Evolutionary conservation across 2,113 vertebrate genomes (phyloP).

Genomic region (Porphyrio hochstetteri): DNA sequence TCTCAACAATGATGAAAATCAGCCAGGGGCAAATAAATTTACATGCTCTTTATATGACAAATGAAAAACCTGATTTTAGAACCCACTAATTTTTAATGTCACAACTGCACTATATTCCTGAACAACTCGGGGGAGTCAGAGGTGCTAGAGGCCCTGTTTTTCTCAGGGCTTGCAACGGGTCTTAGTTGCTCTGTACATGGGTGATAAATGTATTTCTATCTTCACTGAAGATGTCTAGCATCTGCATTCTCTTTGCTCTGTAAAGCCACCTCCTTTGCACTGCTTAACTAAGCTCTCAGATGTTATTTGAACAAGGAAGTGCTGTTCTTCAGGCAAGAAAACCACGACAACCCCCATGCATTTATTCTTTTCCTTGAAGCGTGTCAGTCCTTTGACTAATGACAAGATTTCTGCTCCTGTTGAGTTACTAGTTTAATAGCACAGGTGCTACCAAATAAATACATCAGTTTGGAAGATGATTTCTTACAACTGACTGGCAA

Average conservation of each 20-base stretch:
- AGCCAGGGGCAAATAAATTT: not conserved
- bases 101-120: not conserved
- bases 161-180: not conserved
- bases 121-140: not conserved
- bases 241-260: not conserved
- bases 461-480: not conserved
- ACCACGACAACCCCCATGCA: not conserved
- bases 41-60: not conserved
- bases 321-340: not conserved
- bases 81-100: not conserved
- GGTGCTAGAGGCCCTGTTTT: not conserved
- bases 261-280: not conserved
- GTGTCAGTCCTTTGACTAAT: not conserved
- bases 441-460: not conserved
- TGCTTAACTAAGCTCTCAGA: not conserved
- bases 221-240: not conserved
- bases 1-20: not conserved
- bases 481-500: slow-evolving; percentile 30
- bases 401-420: slow-evolving; percentile 17
- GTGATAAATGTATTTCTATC: not conserved
- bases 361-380: not conserved
- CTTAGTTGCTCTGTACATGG: not conserved
- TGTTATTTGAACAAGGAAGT: not conserved
- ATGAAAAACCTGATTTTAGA: not conserved
- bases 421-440: not conserved